Percentiles rank a stretch among this genome's conserved stretches.
Conservation (phyloP, 2,113 vertebrate species). For the Rafetus swinhoei region DNA sequence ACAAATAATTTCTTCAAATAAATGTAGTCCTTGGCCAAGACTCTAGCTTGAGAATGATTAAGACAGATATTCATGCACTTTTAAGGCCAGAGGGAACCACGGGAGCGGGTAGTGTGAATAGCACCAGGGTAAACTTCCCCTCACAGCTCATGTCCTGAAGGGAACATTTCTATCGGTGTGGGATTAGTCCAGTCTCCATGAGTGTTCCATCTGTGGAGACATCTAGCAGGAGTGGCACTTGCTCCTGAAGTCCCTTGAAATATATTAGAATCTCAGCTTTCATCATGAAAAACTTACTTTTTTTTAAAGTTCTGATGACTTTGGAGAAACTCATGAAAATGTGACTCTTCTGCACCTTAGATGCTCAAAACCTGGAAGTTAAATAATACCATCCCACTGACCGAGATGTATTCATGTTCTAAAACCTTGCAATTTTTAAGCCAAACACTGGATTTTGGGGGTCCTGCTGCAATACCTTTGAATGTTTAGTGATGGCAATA, state of each 20-base stretch:
- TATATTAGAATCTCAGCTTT: not conserved
- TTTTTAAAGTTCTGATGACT: not conserved
- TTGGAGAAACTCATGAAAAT: not conserved
- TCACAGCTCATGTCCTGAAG: not conserved
- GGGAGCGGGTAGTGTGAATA: not conserved
- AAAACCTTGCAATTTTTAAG: not conserved
- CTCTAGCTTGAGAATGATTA: not conserved
- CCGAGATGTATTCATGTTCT: not conserved
- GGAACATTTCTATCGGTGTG: not conserved
- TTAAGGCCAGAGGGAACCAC: not conserved
- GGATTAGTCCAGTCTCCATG: not conserved
- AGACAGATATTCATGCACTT: not conserved
- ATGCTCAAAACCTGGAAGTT: not conserved
- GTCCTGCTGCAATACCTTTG: not conserved
- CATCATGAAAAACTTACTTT: not conserved
- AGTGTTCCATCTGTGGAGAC: fast-evolving
- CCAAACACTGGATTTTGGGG: not conserved
- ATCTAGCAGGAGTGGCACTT: not conserved
- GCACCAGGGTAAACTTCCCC: not conserved
- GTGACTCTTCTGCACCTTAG: not conserved
- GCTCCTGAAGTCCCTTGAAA: not conserved
- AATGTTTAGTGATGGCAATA: not conserved
- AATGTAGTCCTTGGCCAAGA: not conserved
- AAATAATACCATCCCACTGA: not conserved
- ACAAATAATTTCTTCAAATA: not conserved